Base-by-base conservation (phyloP, 2,113 vertebrate genomes). In the Lanius collurio region DNA sequence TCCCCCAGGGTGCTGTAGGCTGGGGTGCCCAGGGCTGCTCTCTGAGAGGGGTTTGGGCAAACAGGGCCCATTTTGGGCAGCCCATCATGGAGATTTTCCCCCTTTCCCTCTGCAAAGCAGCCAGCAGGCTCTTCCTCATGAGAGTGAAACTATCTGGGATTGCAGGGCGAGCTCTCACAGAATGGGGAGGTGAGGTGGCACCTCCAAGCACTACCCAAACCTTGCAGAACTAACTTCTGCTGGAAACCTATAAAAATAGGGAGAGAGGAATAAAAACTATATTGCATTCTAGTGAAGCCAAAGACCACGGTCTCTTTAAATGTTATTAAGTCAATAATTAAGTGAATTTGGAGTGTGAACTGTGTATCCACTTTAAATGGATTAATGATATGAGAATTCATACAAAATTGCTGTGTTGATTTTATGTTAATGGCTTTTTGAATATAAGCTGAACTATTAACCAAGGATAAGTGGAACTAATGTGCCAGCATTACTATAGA, bases 381-480 rank as follows among this genome's bases (percentile, higher is more conserved):
- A 96, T 97, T 97, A 97, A 97, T 97, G 96, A 96, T 94, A 96
- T 76, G 92, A 97, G 94, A 94, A 96, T 94, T 95, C 92, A 88
- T 89, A 93, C 65, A 42, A 96, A 97, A 96, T 97, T 96, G 90
- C 97, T 94, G 60, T 96, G 96, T 97, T 97, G 97, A 96, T 97
- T 97, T 97, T 97, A 89, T 94, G 95, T 95, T 97, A 97, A 97
- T 97, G 87, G 90, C n/a, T 97, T 93, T 97, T 97, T 97, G 95
- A 97, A 95, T 97, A 87, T 96, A 95, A 95, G 95, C 97, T 94
- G 96, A 97, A 96, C 95, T 97, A 94, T 97, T 97, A 96, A 87
- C 94, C 87, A 90, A 88, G 91, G 93, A 95, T 94, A 96, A 95
- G 95, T 97, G 95, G 95, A 96, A 95, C 94, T 95, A 94, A 96